Percentiles rank a stretch among this genome's conserved stretches.
Conservation (phyloP, 1,140 invertebrate genomes). For the Idris sp. region DNA sequence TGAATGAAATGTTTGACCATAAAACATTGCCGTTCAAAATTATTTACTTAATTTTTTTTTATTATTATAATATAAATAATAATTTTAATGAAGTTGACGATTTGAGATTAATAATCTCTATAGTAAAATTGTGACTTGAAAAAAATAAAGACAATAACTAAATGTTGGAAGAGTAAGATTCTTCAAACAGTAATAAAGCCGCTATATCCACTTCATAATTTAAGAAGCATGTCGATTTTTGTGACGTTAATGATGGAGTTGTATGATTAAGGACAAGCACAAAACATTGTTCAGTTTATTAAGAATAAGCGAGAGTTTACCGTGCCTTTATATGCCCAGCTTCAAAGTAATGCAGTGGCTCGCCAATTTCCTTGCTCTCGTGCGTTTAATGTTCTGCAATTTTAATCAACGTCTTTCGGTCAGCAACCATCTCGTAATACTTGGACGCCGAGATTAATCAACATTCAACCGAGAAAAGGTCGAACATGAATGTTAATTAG, state of each 20-base stretch:
- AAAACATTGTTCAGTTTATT: slow-evolving; percentile 44
- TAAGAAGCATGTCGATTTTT: slow-evolving; percentile 21
- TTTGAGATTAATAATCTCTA: no score
- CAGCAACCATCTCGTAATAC: slow-evolving; percentile 30
- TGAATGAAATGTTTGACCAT: no score
- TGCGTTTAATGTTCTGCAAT: slow-evolving; percentile 49
- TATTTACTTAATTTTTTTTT: no score
- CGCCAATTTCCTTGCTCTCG: slow-evolving; percentile 30
- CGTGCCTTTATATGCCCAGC: slow-evolving; percentile 10
- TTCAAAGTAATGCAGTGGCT: slow-evolving; percentile 7
- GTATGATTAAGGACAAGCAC: slow-evolving; percentile 22
- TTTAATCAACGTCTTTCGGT: slow-evolving; percentile 56
- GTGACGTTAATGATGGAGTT: slow-evolving; percentile 7
- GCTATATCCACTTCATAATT: slow-evolving; percentile 23
- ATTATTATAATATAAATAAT: no score
- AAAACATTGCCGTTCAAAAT: no score
- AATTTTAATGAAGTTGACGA: no score
- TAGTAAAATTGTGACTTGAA: neutral
- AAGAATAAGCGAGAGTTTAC: slow-evolving; percentile 37
- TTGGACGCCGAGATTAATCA: slow-evolving; percentile 51
- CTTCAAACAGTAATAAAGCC: slow-evolving; percentile 27
- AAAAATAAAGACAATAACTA: neutral
- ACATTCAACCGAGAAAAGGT: slow-evolving; percentile 43
- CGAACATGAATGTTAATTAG: slow-evolving; percentile 56
- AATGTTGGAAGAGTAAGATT: slow-evolving; percentile 2